Base-by-base conservation (phyloP, 2,888 invertebrate species). In the Apamea anceps region DNA sequence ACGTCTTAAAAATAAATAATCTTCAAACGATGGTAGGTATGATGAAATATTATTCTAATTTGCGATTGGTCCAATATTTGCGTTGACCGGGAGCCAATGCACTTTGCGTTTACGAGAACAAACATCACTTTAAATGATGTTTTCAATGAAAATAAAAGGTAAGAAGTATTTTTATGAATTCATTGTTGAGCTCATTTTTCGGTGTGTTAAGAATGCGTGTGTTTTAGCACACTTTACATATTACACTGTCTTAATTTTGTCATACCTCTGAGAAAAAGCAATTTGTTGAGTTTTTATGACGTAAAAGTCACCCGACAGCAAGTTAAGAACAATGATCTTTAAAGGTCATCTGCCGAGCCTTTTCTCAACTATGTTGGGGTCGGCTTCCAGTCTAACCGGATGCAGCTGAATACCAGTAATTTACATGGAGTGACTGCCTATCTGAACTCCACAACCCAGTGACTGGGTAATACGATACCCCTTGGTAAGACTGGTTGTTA, bases 11-110 rank as follows among this genome's bases (percentile, higher is more conserved):
- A 62, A 2, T n/a, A 62, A 37, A 37, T 45, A 60, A 72, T 82
- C 57, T 28, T 28, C 48, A 70, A 84, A 75, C 67, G 80, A 84
- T 74, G n/a, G 37, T 37, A 57, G 32, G 51, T 68, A 77, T 70
- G 77, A 78, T 74, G 48, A 83, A 77, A 75, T 72, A 78, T 72
- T 86, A 82, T 79, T 87, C 80, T 81, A 83, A 89, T 88, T 87
- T 83, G 80, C 81, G 82, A 83, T 87, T 71, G 77, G 45, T 70
- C 66, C 78, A 88, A 88, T 89, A 89, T 89, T 89, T 84, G 85
- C 84, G 73, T 67, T 72, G 25, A 68, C 75, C 51, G 73, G 85
- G 76, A 87, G 89, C 84, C 87, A 89, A 82, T 89, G 89, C 89
- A 87, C 88, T 89, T 89, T 85, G 78, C 78, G 77, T 84, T 85